Percentiles rank a stretch among this genome's conserved stretches.
Conservation (phyloP, 2,888 invertebrate species). For the Thereva unica region DNA sequence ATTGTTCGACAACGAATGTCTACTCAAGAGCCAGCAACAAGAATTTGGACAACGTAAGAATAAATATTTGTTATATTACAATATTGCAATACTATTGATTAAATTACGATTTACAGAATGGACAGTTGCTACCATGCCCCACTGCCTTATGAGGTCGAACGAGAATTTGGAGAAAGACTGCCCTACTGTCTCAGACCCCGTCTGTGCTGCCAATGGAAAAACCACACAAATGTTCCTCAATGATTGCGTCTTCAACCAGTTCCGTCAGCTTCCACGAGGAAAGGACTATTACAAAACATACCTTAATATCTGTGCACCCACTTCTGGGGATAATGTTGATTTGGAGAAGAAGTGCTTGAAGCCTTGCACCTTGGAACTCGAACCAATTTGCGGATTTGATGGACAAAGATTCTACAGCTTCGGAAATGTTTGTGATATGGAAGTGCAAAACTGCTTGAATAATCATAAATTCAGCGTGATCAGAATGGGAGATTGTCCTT, state of each 20-base stretch:
- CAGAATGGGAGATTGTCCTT: neutral
- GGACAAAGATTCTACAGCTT: neutral
- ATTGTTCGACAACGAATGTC: slow-evolving; percentile 1
- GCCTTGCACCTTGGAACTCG: neutral
- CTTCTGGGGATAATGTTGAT: too few relatives aligned
- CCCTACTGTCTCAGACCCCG: neutral
- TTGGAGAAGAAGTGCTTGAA: too few relatives aligned
- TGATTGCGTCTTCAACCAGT: neutral
- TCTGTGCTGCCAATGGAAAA: neutral
- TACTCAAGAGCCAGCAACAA: neutral
- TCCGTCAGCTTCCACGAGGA: neutral
- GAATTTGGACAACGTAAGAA: neutral
- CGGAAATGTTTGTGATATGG: neutral
- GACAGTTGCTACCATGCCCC: neutral
- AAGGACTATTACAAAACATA: neutral
- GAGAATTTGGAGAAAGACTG: neutral
- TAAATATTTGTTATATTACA: neutral
- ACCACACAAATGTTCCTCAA: neutral
- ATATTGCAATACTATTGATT: neutral
- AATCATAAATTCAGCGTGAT: neutral
- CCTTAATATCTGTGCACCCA: too few relatives aligned
- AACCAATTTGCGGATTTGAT: neutral
- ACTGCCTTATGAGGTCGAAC: neutral
- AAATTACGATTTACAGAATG: neutral
- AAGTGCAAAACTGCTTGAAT: neutral